phyloP scores from a whole-genome alignment of 2,113 vertebrate genomes.

The Symphodus melops region DNA sequence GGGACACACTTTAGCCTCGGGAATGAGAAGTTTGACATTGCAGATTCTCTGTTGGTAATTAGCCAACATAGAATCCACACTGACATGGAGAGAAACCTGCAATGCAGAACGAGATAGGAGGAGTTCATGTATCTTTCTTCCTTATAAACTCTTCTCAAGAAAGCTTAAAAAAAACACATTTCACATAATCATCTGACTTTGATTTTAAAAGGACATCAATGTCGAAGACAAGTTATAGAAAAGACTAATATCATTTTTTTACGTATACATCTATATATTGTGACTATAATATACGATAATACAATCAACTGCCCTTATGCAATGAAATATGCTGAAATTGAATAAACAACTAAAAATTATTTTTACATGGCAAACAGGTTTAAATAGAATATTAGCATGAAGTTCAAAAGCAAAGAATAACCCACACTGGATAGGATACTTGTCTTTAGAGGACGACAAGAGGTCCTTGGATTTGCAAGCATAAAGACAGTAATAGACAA shows the following conservation, averaged over 20 bases:
- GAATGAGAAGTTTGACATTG: conserved; percentile 27
- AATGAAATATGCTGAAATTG: neutral
- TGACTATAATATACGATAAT: conserved; percentile 23
- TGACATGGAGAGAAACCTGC: neutral
- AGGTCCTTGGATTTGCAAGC: conserved; percentile 27
- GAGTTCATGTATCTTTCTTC: neutral
- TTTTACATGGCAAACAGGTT: conserved; percentile 50
- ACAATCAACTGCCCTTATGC: conserved; percentile 22
- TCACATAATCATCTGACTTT: too few relatives aligned
- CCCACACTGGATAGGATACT: conserved; percentile 33
- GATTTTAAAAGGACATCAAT: too few relatives aligned
- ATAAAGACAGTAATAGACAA: neutral
- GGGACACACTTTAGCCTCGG: conserved; percentile 24
- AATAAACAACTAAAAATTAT: conserved; percentile 23
- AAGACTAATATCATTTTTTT: neutral
- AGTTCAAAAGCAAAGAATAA: conserved; percentile 54
- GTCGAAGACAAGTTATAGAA: neutral
- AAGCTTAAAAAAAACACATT: neutral
- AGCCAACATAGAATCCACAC: conserved; percentile 8
- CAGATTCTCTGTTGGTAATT: conserved; percentile 13
- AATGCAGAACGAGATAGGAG: too few relatives aligned
- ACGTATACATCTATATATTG: neutral
- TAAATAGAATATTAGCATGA: conserved; percentile 66
- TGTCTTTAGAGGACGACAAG: conserved; percentile 39
- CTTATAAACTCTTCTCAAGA: too few relatives aligned